Conservation (phyloP, 1,140 invertebrate species). For the Drosophila takahashii region DNA sequence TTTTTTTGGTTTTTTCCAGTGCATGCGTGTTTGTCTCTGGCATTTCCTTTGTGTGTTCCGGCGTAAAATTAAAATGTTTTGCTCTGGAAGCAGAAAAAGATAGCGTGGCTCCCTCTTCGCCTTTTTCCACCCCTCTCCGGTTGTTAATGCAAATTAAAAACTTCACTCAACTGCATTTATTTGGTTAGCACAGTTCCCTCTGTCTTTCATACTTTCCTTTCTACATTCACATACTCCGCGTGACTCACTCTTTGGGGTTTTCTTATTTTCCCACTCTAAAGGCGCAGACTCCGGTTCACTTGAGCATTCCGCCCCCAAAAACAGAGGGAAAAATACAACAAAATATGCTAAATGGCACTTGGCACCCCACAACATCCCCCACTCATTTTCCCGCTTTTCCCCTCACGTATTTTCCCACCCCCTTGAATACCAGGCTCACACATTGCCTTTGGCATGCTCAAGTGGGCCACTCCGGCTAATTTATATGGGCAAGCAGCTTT, state of each 20-base stretch:
- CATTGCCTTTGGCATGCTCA: constrained; percentile 62
- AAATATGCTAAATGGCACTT: constrained; percentile 78
- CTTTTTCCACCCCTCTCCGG: background rate
- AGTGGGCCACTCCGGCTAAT: constrained; percentile 72
- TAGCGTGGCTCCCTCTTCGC: constrained; percentile 5
- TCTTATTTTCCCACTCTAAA: constrained; percentile 10
- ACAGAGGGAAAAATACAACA: constrained; percentile 17
- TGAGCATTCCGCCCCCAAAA: constrained; percentile 19
- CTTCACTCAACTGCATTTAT: constrained; percentile 65
- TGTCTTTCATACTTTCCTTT: constrained; percentile 7
- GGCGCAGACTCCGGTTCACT: constrained; percentile 37
- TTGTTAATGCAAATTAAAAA: constrained; percentile 64
- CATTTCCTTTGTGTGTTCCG: constrained; percentile 52
- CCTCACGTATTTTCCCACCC: background rate
- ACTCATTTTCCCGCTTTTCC: background rate
- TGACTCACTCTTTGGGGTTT: constrained; percentile 27
- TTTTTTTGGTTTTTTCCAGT: background rate
- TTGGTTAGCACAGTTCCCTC: constrained; percentile 42
- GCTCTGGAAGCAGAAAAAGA: constrained; percentile 21
- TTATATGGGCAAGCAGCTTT: constrained; percentile 60
- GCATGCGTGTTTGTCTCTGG: constrained; percentile 22
- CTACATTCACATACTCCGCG: constrained; percentile 25
- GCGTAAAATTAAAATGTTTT: constrained; percentile 67
- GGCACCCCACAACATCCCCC: constrained; percentile 23
- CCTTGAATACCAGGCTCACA: constrained; percentile 12